phyloP scores from a whole-genome alignment of 2,113 vertebrate species.

The Rhipidura dahli region DNA sequence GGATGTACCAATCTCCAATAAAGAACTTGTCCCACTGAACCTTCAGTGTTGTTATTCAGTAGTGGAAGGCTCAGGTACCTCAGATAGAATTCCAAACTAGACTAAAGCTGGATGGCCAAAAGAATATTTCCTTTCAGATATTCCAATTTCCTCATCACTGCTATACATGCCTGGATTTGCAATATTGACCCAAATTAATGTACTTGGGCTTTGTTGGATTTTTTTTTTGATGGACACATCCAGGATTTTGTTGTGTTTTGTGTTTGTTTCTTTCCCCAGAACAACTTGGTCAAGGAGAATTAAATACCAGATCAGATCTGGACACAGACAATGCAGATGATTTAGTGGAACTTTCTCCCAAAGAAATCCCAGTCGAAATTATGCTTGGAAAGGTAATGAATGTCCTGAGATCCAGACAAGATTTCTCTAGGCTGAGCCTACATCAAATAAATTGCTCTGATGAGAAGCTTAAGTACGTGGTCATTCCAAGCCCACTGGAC shows the following conservation, averaged over 20 bases:
- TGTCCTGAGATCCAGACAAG: background rate
- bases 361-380: constrained; percentile 54
- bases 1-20: background rate
- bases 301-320: background rate
- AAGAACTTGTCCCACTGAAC: too few relatives aligned
- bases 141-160: background rate
- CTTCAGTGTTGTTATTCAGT: background rate
- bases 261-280: background rate
- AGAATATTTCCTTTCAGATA: background rate
- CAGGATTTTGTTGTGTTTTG: background rate
- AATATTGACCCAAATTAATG: background rate
- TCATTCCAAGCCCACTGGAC: background rate
- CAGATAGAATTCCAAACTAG: background rate
- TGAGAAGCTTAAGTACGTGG: background rate
- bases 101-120: background rate
- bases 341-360: background rate
- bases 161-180: background rate
- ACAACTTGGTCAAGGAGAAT: background rate
- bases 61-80: background rate
- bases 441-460: background rate
- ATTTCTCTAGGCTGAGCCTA: background rate
- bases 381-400: constrained; percentile 73
- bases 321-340: background rate
- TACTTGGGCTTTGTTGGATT: background rate
- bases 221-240: background rate